Evolutionary conservation across 1,140 invertebrate species (phyloP).

Genomic region (Apolygus lucorum): DNA sequence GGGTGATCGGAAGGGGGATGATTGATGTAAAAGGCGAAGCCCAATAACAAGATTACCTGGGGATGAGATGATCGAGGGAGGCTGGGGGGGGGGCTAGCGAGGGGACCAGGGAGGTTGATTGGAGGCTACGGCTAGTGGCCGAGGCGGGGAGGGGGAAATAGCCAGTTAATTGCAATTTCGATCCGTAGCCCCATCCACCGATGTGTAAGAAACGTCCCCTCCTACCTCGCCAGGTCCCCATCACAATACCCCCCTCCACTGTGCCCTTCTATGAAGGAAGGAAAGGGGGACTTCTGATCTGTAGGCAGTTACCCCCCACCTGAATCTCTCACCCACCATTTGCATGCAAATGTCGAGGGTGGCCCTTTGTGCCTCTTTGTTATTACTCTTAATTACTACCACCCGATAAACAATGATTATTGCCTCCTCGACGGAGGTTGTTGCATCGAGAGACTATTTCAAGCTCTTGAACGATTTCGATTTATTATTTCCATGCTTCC

Average conservation of each 20-base stretch:
- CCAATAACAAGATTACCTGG: slow-evolving; percentile 16
- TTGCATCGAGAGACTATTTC: background rate
- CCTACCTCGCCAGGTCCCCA: background rate
- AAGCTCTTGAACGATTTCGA: background rate
- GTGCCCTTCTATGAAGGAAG: background rate
- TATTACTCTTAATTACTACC: slow-evolving; percentile 21
- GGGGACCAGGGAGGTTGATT: background rate
- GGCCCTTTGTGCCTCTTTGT: slow-evolving; percentile 15
- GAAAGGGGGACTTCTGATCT: slow-evolving; percentile 1
- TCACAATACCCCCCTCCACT: background rate
- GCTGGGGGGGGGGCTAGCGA: background rate
- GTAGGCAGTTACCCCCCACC: background rate
- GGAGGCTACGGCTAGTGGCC: background rate
- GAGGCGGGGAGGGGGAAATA: slow-evolving; percentile 1
- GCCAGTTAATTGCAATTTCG: slow-evolving; percentile 16
- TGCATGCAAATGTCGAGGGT: slow-evolving; percentile 15
- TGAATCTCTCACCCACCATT: background rate
- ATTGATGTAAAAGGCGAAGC: slow-evolving; percentile 16
- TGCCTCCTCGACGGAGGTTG: background rate
- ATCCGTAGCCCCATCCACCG: slow-evolving; percentile 12
- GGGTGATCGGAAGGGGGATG: background rate
- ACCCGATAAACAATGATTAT: slow-evolving; percentile 8
- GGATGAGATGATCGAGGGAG: slow-evolving; percentile 7
- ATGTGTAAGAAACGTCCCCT: slow-evolving; percentile 16
- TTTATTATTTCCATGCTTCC: too few relatives aligned